phyloP scores from a whole-genome alignment of 2,888 invertebrate genomes.

The Gerris lacustris region DNA sequence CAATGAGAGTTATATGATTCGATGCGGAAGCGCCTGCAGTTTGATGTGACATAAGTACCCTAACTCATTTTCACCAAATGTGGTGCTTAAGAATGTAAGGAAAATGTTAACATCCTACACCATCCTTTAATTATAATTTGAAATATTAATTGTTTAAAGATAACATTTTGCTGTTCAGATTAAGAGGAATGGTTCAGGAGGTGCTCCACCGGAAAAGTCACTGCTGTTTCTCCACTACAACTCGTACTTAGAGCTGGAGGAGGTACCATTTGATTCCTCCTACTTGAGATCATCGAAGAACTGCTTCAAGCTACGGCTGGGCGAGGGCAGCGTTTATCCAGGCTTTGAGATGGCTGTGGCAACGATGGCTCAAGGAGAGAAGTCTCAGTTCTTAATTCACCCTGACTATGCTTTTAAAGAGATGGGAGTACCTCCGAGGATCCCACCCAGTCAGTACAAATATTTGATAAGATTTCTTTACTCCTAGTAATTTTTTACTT shows the following conservation, averaged over 20 bases:
- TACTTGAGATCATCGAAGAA: constrained; percentile 15
- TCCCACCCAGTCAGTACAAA: constrained; percentile 19
- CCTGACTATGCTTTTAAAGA: constrained; percentile 21
- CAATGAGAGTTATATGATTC: too few species aligned
- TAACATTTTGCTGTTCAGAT: constrained; percentile 3
- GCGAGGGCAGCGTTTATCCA: constrained; percentile 11
- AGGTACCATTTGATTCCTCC: constrained; percentile 24
- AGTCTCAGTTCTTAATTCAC: constrained; percentile 21
- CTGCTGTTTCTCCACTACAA: constrained; percentile 23
- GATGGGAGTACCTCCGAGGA: constrained; percentile 23
- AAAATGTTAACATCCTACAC: too few species aligned
- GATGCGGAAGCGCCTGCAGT: too few species aligned
- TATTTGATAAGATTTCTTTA: neutral
- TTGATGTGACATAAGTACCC: too few species aligned
- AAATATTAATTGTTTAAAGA: neutral
- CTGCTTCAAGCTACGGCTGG: constrained; percentile 14
- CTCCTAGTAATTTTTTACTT: too few species aligned
- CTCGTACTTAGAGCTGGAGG: constrained; percentile 20
- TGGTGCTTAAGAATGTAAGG: too few species aligned
- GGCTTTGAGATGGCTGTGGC: constrained; percentile 21
- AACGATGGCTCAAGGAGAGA: constrained; percentile 23
- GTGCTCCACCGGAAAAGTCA: constrained; percentile 3
- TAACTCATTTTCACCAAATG: too few species aligned
- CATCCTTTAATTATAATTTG: too few species aligned
- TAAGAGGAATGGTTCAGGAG: constrained; percentile 10